Evolutionary conservation across 2,888 invertebrate genomes (phyloP), one percentile per base, ranked within the genome.

Genomic region (Drosophila niveifrons): DNA sequence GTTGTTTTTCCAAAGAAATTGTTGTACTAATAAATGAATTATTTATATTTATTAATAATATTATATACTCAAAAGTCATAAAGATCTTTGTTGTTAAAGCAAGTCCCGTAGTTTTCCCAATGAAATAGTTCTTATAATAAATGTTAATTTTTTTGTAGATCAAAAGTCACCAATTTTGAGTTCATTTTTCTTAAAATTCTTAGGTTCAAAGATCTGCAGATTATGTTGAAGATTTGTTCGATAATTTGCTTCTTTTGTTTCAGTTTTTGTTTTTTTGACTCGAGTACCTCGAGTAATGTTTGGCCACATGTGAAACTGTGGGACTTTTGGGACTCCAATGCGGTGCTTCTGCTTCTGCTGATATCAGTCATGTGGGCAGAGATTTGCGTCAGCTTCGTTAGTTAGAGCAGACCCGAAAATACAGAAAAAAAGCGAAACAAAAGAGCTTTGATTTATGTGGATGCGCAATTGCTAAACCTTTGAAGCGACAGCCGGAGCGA

Each of bases 361-460:
- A 3, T 46, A 39, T 31, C 36, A 55, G 73, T 69, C 56, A 66
- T 56, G 61, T 63, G 74, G 43, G 11, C 29, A 73, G 72, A 70
- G 72, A 70, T 61, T 48, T 59, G 23, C 56, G 61, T 61, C 63
- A 75, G 41, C 39, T 66, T 63, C 47, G 13, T 13, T 18, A 48
- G 41, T 28, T 64, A 29, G 48, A 29, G 48, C 34, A 8, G n/a
- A 3, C 36, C 39, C 56, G 13, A 39, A 28, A 36, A 23, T n/a
- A n/a, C n/a, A n/a, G n/a, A 17, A 23, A 23, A 23, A 23, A 23
- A 23, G 23, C 23, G 23, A 23, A 23, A 15, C 28, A 41, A 44
- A 63, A 56, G 58, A 51, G 48, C 44, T 66, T 71, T 75, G 71
- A 75, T 75, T 75, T 75, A 75, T 75, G 75, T 31, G 57, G 51